phyloP scores from a whole-genome alignment of 2,797 vertebrate genomes.

The Triplophysa yarkandensis region DNA sequence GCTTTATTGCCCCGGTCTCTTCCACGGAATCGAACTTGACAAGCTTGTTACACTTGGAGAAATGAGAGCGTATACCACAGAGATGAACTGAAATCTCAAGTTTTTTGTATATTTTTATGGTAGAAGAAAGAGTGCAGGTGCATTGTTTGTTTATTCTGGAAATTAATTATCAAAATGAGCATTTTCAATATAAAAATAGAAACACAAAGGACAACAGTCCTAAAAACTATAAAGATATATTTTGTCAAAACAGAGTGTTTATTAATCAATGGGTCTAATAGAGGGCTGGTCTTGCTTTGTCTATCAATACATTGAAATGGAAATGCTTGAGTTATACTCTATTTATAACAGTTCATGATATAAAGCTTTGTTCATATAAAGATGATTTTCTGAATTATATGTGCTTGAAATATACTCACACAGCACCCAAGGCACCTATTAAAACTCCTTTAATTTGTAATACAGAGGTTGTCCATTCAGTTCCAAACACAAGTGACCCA shows the following conservation, averaged over 20 bases:
- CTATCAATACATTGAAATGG: background rate
- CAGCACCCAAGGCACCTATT: background rate
- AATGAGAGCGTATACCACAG: slow-evolving; percentile 43
- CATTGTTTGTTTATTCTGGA: slow-evolving; percentile 24
- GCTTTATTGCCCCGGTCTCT: slow-evolving; percentile 55
- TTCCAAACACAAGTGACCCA: background rate
- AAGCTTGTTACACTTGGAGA: slow-evolving; percentile 52
- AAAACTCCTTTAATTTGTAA: background rate
- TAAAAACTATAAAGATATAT: slow-evolving; percentile 1
- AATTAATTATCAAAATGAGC: slow-evolving; percentile 21
- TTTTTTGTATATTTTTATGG: slow-evolving; percentile 29
- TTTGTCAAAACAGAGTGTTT: background rate
- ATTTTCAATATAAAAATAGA: slow-evolving; percentile 13
- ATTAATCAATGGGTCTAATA: background rate
- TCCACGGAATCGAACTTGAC: slow-evolving; percentile 56
- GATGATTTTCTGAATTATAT: background rate
- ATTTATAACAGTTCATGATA: background rate
- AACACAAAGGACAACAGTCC: slow-evolving; percentile 2
- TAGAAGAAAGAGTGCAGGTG: slow-evolving; percentile 13
- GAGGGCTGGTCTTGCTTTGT: background rate
- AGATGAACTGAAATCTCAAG: slow-evolving; percentile 43
- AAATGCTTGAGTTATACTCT: background rate
- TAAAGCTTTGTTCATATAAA: background rate
- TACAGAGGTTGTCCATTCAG: slow-evolving; percentile 1
- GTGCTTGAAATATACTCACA: background rate